A percentile compares a stretch with the other conserved stretches of the same genome.
Conservation (phyloP, 1,140 invertebrate genomes). For the Euschistus heros region DNA sequence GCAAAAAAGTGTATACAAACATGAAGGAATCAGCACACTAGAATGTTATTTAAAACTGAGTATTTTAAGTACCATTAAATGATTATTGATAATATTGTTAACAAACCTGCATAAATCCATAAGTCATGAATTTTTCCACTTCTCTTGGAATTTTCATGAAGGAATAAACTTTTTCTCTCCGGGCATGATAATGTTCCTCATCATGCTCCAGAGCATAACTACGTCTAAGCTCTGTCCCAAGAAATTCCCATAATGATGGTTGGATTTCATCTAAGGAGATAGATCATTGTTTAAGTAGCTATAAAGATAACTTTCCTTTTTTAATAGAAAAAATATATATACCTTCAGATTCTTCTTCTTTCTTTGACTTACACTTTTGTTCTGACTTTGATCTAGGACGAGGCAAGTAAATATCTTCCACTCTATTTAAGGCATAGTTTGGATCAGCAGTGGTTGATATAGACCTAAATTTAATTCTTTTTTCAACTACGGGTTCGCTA, state of each 20-base stretch:
- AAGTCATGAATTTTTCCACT: slow-evolving; percentile 85
- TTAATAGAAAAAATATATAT: neutral
- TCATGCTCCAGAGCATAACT: slow-evolving; percentile 88
- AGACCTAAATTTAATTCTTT: slow-evolving; percentile 29
- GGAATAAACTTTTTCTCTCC: slow-evolving; percentile 91
- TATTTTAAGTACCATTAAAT: slow-evolving; percentile 23
- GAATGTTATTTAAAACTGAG: no score
- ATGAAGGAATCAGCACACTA: slow-evolving; percentile 95
- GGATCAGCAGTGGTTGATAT: slow-evolving; percentile 28
- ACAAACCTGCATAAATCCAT: slow-evolving; percentile 79
- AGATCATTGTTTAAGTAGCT: neutral
- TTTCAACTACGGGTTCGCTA: slow-evolving; percentile 11
- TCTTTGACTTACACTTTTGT: slow-evolving; percentile 25
- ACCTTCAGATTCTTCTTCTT: slow-evolving; percentile 21
- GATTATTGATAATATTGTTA: neutral
- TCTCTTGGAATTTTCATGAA: slow-evolving; percentile 94
- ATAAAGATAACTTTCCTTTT: neutral
- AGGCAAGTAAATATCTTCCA: slow-evolving; percentile 27
- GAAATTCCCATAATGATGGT: slow-evolving; percentile 57
- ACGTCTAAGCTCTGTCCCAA: slow-evolving; percentile 78
- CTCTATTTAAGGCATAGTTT: slow-evolving; percentile 23
- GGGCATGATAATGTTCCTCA: slow-evolving; percentile 83
- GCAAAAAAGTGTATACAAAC: slow-evolving; percentile 96
- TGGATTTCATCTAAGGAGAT: slow-evolving; percentile 16
- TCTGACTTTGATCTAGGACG: slow-evolving; percentile 28